Base-by-base conservation (phyloP, 30 jellyfish, hydroid and myxozoan species). In the Morbakka virulenta region DNA sequence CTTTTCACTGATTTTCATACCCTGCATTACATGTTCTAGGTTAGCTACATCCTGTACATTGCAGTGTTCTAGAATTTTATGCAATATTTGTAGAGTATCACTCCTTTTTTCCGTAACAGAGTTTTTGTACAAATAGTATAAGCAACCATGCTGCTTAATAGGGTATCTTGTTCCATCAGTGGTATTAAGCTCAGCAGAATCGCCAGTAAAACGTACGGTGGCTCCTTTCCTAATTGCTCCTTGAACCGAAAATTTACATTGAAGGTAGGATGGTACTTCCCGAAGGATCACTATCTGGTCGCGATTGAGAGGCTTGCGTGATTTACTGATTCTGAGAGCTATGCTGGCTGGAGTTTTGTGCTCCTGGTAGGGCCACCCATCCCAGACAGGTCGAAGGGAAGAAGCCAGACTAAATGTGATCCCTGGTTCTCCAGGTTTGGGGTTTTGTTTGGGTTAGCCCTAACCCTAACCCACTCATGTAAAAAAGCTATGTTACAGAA, bases 201-300 rank as follows among this genome's bases (percentile, higher is more conserved):
- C 21, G 6, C 0, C 21, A 69, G 26, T 6, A 70, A 79, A 79
- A 32, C 69, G 68, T 20, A 73, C 22, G 12, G 14, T 73, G 3
- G 83, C 92, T 28, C 90, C 93, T 36, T 79, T 69, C 81, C 28
- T 17, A 9, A 90, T 70, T 4, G 90, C 91, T 2, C 91, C 90
- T 69, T 79, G 90, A 24, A 79, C 90, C 2, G 90, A 79, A 47
- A 79, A 69, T 32, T 63, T 76, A 17, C 88, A 76, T 67, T 76
- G 88, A 32, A 88, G 88, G 78, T 66, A 76, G 28, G 88, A 11
- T 20, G 88, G 88, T 63, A 76, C n/a, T n/a, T n/a, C 68, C 77
- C 17, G 88, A 22, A 35, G 65, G 63, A n/a, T 86, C 6, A 14
- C 95, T 93, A 76, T 82, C 62, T 50, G 91, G n/a, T n/a, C n/a